Percentiles rank a stretch among this genome's conserved stretches.
phyloP scores from a whole-genome alignment of 2,888 invertebrate species.

The Acanthosepion pharaonis region DNA sequence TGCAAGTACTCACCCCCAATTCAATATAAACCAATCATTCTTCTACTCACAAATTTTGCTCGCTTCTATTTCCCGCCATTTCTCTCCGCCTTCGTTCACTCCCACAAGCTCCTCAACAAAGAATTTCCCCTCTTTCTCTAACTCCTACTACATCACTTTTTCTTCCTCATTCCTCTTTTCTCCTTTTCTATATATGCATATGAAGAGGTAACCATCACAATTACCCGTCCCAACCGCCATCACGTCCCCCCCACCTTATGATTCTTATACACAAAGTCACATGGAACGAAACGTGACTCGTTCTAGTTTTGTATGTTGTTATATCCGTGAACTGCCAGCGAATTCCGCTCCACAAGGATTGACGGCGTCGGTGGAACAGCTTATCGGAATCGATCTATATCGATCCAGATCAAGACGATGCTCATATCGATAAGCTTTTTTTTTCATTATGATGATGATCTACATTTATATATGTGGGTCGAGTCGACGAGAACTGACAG shows the following conservation, averaged over 20 bases:
- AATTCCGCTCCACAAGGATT: background rate
- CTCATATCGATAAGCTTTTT: background rate
- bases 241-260: background rate
- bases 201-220: background rate
- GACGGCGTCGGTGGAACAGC: background rate
- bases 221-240: background rate
- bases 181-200: background rate
- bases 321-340: background rate
- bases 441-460: background rate
- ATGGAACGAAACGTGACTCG: background rate
- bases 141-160: no score
- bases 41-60: no score
- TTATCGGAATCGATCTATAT: background rate
- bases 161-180: no score
- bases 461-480: background rate
- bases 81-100: no score
- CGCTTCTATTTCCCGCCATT: no score
- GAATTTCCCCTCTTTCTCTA: no score
- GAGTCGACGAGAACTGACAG: background rate
- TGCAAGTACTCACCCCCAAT: no score
- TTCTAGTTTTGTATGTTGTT: background rate
- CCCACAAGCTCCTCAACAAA: no score
- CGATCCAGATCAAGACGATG: constrained; percentile 2
- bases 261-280: background rate
- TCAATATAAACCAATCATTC: no score